A percentile compares a stretch with the other conserved stretches of the same genome.
Conservation (phyloP, 2,113 vertebrate species). For the Corythaeola cristata region DNA sequence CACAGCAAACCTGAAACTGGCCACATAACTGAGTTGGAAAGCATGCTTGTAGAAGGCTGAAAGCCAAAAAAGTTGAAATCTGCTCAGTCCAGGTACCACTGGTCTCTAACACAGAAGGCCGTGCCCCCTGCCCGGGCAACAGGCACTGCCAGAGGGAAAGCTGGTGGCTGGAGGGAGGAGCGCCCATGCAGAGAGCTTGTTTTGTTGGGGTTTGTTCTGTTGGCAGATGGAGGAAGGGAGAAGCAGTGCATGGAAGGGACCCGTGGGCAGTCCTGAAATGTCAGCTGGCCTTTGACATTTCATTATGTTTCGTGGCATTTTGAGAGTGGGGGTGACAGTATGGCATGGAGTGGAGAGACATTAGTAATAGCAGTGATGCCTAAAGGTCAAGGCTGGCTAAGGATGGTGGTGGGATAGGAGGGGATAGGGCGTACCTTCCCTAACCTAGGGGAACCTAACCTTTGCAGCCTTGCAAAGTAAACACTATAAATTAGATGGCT, state of each 20-base stretch:
- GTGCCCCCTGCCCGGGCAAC: rapidly evolving
- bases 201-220: not conserved
- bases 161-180: not conserved
- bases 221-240: not conserved
- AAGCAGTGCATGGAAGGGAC: not conserved
- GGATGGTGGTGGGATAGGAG: not conserved
- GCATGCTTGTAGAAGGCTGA: not conserved
- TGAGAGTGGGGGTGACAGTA: not conserved
- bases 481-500: not conserved
- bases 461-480: not conserved
- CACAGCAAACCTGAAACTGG: not conserved
- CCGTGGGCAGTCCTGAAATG: not conserved
- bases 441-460: not conserved
- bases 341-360: not conserved
- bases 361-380: not conserved
- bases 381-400: not conserved
- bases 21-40: not conserved
- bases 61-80: not conserved
- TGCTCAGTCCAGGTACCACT: not conserved
- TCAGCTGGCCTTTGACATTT: not conserved
- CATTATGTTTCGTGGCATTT: not conserved
- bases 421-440: not conserved
- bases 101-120: not conserved
- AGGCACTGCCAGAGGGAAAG: not conserved
- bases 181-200: rapidly evolving